Evolutionary conservation across 2,113 vertebrate genomes (phyloP).

Genomic region (Xenopus laevis): DNA sequence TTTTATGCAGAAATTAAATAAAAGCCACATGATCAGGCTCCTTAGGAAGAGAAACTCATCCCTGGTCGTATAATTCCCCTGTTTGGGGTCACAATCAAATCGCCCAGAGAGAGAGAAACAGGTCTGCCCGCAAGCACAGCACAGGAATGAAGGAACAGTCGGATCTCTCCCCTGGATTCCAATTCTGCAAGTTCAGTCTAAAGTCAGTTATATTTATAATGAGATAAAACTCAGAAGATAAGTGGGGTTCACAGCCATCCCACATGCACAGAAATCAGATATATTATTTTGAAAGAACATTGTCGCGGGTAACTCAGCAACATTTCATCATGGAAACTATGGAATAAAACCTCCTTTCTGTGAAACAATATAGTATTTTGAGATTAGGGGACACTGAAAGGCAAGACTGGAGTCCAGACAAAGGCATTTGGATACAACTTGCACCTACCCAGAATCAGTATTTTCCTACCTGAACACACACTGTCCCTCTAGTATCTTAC

Average conservation of each 20-base stretch:
- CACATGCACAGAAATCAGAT: background rate
- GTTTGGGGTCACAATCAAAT: background rate
- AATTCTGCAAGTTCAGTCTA: background rate
- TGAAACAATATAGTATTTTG: background rate
- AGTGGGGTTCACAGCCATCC: background rate
- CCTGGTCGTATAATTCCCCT: slow-evolving; percentile 4
- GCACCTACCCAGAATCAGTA: background rate
- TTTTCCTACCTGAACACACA: background rate
- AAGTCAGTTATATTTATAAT: too few relatives aligned
- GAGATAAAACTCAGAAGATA: too few relatives aligned
- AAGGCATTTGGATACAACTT: background rate
- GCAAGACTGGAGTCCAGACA: background rate
- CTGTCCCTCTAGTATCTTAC: too few relatives aligned
- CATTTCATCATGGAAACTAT: background rate
- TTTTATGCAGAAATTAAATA: slow-evolving; percentile 11
- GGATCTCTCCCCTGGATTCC: background rate
- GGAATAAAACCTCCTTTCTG: background rate
- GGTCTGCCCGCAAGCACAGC: background rate
- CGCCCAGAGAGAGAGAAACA: background rate
- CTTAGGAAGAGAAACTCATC: background rate
- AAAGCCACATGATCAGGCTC: slow-evolving; percentile 17
- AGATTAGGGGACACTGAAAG: background rate
- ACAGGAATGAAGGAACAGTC: background rate
- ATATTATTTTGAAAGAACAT: background rate
- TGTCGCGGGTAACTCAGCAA: background rate